Base-by-base conservation (phyloP, 2,888 invertebrate genomes). In the Dastarcus helophoroides region DNA sequence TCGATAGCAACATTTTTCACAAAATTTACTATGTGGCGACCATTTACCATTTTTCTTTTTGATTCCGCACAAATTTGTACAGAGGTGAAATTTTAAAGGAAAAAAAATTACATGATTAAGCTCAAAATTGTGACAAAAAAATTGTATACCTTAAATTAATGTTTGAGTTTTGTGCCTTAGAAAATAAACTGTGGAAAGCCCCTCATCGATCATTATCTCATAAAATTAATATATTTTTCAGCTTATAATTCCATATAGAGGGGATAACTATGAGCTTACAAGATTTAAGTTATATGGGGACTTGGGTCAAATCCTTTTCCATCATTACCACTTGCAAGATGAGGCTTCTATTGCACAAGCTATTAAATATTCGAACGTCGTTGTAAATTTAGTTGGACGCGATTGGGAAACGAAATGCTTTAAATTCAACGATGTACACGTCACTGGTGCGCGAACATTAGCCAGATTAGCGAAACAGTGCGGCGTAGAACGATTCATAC, bases 321-420 rank as follows among this genome's bases (percentile, higher is more conserved):
- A 85, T 53, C 88, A 84, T 7, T 94, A 73, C 60, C 62, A 91
- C 51, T 54, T 97, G 24, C 64, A 71, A 22, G 91, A 97, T 67
- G 88, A 93, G 41, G 81, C 81, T 19, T 77, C 86, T 1, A 80
- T 98, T 45, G 68, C 72, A 2, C 81, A 79, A 49, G 79, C 82
- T 6, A 76, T 98, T 21, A 82, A 83, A 53, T 84, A 98, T 65
- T 97, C 97, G 2, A 94, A 97, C 66, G 89, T 97, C 29, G 98
- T 97, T 1, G 77, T 98, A 42, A 98, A 98, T 60, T 67, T 95
- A 35, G 71, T 98, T 40, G 95, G 97, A 3, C 70, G 85, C 21
- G 86, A 91, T 46, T 88, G 77, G 69, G 90, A 93, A 60, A 97
- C 97, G 0, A 81, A 73, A 63, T 91, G 91, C 60, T 98, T 79